Conservation (phyloP, 64 coral and sea anemone genomes). For the Orbicella faveolata region DNA sequence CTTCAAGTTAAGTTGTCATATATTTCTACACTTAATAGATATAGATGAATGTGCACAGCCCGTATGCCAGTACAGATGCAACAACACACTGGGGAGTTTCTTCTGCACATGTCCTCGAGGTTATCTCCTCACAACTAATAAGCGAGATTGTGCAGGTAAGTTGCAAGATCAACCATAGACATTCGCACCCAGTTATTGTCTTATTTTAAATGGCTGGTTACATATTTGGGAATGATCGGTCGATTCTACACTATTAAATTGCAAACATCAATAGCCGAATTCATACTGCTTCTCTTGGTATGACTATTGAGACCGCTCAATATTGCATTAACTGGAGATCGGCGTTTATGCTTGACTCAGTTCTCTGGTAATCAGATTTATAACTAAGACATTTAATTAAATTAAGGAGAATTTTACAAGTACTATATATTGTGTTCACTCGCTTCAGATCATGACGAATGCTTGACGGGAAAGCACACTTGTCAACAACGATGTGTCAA, state of each 20-base stretch:
- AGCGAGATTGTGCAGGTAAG: slow-evolving; percentile 11
- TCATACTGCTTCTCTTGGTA: too few relatives aligned
- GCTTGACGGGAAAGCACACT: not conserved
- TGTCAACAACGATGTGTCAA: slow-evolving; percentile 14
- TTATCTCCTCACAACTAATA: not conserved
- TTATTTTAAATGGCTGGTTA: too few relatives aligned
- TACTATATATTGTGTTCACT: not conserved
- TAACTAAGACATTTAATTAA: not conserved
- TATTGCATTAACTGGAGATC: too few relatives aligned
- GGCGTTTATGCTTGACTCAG: too few relatives aligned
- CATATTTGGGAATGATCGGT: too few relatives aligned
- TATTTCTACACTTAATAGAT: not conserved
- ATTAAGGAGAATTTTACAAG: too few relatives aligned
- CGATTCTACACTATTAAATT: too few relatives aligned
- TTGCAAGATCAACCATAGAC: not conserved
- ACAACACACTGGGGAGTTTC: not conserved
- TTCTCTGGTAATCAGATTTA: too few relatives aligned
- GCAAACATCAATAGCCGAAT: too few relatives aligned
- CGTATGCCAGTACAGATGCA: slow-evolving; percentile 13
- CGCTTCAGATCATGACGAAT: slow-evolving; percentile 8
- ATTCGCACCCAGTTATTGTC: too few relatives aligned
- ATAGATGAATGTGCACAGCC: not conserved
- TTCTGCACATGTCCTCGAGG: not conserved
- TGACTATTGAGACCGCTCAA: too few relatives aligned
- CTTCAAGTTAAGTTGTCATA: too few relatives aligned